These are phyloP conservation scores for Stenodera caucasica DNA, from an alignment of 2,888 invertebrate genomes.

Conservation along the genomic window DNA sequence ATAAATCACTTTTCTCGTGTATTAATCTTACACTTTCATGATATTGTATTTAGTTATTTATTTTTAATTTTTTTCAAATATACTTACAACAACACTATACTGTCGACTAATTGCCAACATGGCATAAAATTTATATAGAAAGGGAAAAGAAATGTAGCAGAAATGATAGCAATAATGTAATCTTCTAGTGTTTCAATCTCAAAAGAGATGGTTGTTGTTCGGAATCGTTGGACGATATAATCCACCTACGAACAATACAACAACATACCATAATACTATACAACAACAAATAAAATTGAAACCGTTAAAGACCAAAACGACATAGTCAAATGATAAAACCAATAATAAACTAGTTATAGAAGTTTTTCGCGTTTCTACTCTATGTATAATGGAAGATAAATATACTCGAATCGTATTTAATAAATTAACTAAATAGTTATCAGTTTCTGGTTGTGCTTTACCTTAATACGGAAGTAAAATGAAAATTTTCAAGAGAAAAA, in stretches of 20 bases:
- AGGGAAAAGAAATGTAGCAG: not conserved
- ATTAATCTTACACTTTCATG: not conserved
- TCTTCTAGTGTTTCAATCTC: not conserved
- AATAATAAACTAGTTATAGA: conserved; percentile 26
- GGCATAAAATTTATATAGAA: not conserved
- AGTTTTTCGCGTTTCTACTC: too few species aligned
- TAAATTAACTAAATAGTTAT: conserved; percentile 37
- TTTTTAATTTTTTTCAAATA: not conserved
- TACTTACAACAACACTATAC: not conserved
- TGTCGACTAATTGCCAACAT: not conserved
- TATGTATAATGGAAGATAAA: conserved; percentile 15
- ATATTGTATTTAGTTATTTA: not conserved
- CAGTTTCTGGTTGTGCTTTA: conserved; percentile 32
- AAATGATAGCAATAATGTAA: not conserved
- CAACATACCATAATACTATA: not conserved
- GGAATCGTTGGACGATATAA: conserved; percentile 1
- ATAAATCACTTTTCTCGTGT: not conserved
- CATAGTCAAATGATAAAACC: conserved; percentile 5
- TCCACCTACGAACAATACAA: conserved; percentile 1
- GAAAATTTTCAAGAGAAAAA: conserved; percentile 31
- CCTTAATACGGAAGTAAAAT: conserved; percentile 36
- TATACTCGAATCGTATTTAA: conserved; percentile 38
- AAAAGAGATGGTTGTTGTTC: conserved; percentile 1
- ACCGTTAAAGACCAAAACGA: conserved; percentile 8
- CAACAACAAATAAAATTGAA: not conserved